These are phyloP conservation scores for Eustalomyia histrio DNA, from an alignment of 2,888 invertebrate genomes.

Conservation along the genomic window DNA sequence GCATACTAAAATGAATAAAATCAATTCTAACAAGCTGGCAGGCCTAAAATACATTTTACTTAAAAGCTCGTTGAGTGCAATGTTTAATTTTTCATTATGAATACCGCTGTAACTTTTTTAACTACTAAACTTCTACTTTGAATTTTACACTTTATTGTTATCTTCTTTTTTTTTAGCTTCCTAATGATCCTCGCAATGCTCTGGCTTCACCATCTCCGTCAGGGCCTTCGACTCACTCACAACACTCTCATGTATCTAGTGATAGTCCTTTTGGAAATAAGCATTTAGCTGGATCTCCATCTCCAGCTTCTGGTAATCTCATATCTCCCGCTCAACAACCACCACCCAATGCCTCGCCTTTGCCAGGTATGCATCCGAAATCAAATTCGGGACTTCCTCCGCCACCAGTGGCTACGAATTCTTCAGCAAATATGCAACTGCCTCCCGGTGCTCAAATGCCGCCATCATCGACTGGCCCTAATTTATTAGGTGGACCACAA, in stretches of 20 bases:
- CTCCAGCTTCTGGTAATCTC: constrained; percentile 65
- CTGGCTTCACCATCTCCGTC: constrained; percentile 71
- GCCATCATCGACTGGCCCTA: constrained; percentile 46
- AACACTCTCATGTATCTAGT: constrained; percentile 67
- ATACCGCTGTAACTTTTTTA: no score
- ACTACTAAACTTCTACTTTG: no score
- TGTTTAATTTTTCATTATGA: no score
- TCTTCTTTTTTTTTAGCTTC: constrained; percentile 58
- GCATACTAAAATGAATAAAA: no score
- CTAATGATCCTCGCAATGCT: constrained; percentile 72
- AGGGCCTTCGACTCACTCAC: constrained; percentile 71
- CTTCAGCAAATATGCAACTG: constrained; percentile 72
- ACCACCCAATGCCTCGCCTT: constrained; percentile 68
- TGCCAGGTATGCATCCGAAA: constrained; percentile 67
- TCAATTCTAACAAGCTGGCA: no score
- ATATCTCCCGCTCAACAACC: constrained; percentile 66
- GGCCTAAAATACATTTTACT: no score
- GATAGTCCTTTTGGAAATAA: constrained; percentile 72
- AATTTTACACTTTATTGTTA: not conserved
- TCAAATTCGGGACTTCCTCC: constrained; percentile 70
- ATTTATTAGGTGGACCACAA: constrained; percentile 51
- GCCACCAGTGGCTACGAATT: constrained; percentile 76
- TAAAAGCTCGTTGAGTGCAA: no score
- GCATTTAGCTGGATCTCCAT: constrained; percentile 72
- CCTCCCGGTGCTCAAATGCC: constrained; percentile 58